Base-by-base conservation (phyloP, 2,797 vertebrate species). In the Ambastaia sidthimunki region DNA sequence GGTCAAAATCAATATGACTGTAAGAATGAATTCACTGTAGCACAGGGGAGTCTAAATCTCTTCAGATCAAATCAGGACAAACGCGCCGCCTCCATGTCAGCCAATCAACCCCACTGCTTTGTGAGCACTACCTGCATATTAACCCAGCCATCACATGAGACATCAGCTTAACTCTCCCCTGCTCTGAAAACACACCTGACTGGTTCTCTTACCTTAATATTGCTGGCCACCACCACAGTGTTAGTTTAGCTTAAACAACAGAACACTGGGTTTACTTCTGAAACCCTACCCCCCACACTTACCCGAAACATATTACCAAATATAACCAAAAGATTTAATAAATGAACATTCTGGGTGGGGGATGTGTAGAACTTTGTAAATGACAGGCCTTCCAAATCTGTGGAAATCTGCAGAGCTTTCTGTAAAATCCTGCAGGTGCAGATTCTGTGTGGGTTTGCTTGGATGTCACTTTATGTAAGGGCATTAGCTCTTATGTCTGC, bases 391-490 rank as follows among this genome's bases (percentile, higher is more conserved):
- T 54, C 50, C 50, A 15, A 50, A 50, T 74, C 25, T 19, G 47
- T 75, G 73, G 25, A 47, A 16, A 47, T 62, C 63, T 52, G 47
- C 2, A 44, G 4, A 28, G 41, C 1, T 44, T 44, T 44, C 41
- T 44, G 41, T 44, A 44, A 9, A 44, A 44, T 11, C 41, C 10
- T 44, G 41, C 41, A 44, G 41, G 41, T 44, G 41, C 41, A 44
- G 2, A 44, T 44, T 76, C 28, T n/a, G n/a, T 37, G 41, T 77
- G 65, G 54, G 37, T 66, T 44, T 60, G 21, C 77, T 71, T 59
- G 41, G 50, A 65, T 28, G 48, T 72, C 62, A 73, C 71, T 72
- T 71, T 80, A 75, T 78, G 68, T 79, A 76, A 79, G 72, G 73
- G 55, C 62, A 74, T 74, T 59, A 76, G 75, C 69, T 82, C 54